A percentile compares a stretch with the other conserved stretches of the same genome.
These are phyloP conservation scores for Paedocypris sp. DNA, from an alignment of 2,113 vertebrate genomes.

Conservation along the genomic window DNA sequence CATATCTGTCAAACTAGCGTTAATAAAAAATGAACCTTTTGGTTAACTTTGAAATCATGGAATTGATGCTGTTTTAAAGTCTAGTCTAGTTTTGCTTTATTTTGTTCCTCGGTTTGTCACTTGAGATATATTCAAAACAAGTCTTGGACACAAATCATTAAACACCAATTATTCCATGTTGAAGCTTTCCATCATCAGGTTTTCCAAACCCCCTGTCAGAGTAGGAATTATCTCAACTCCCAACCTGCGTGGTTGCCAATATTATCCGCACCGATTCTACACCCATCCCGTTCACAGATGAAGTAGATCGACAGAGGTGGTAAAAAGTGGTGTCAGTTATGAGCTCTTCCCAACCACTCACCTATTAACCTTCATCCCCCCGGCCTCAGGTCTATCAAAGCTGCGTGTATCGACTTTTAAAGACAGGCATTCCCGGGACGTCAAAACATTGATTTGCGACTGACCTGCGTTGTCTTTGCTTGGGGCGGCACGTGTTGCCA, in stretches of 20 bases:
- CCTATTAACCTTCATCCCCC: conserved; percentile 46
- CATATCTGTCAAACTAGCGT: too few relatives aligned
- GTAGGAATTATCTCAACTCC: too few relatives aligned
- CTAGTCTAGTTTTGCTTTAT: too few relatives aligned
- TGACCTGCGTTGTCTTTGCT: conserved; percentile 42
- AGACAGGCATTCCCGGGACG: conserved; percentile 65
- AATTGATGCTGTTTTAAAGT: too few relatives aligned
- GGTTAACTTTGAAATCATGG: too few relatives aligned
- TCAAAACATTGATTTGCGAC: conserved; percentile 74
- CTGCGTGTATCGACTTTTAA: conserved; percentile 61
- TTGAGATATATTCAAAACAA: background rate
- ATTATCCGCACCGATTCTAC: conserved; percentile 1
- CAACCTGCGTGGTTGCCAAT: too few relatives aligned
- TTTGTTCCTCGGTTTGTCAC: background rate
- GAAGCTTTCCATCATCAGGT: conserved; percentile 15
- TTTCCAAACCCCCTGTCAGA: too few relatives aligned
- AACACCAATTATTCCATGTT: background rate
- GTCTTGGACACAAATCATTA: conserved; percentile 19
- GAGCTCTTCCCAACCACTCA: conserved; percentile 39
- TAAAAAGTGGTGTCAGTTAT: conserved; percentile 39
- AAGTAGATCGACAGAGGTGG: conserved; percentile 30
- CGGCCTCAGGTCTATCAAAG: conserved; percentile 47
- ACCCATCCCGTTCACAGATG: conserved; percentile 13
- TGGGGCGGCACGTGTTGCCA: conserved; percentile 49
- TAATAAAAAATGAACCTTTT: too few relatives aligned